These are phyloP conservation scores for Seriola quinqueradiata DNA, from an alignment of 2,113 vertebrate genomes.

Conservation along the genomic window DNA sequence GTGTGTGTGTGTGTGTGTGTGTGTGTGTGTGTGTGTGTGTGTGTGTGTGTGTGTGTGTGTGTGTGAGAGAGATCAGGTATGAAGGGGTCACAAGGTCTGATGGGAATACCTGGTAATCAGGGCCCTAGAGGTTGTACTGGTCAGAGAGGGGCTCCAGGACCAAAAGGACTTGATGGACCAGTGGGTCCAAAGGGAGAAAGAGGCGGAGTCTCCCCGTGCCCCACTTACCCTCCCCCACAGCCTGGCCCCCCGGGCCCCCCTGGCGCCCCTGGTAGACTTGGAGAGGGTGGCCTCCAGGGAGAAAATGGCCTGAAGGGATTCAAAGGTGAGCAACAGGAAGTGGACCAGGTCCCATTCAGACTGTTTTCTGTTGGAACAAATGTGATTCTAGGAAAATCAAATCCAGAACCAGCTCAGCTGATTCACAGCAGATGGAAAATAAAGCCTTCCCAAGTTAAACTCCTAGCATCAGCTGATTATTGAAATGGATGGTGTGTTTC, in stretches of 20 bases:
- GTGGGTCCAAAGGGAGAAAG: slow-evolving; percentile 69
- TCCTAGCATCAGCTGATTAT: neutral
- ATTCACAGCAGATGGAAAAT: no score
- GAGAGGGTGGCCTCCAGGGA: slow-evolving; percentile 49
- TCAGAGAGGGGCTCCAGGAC: slow-evolving; percentile 29
- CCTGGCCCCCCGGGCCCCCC: slow-evolving; percentile 28
- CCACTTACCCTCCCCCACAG: fast-evolving
- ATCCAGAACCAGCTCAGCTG: neutral
- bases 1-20: neutral
- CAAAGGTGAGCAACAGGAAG: slow-evolving; percentile 49
- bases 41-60: neutral
- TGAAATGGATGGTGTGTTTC: slow-evolving; percentile 32
- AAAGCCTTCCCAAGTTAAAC: no score
- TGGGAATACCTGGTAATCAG: slow-evolving; percentile 62
- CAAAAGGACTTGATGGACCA: slow-evolving; percentile 40
- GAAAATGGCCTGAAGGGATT: slow-evolving; percentile 2
- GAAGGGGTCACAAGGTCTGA: slow-evolving; percentile 40
- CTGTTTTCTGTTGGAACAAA: no score
- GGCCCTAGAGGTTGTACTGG: slow-evolving; percentile 52
- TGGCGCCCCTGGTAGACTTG: slow-evolving; percentile 40
- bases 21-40: slow-evolving; percentile 8
- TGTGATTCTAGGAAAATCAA: neutral
- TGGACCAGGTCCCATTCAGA: neutral
- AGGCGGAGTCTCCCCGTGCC: slow-evolving; percentile 40
- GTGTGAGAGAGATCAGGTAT: slow-evolving; percentile 53